Conservation (phyloP, 1,140 invertebrate genomes). For the Nautilus pompilius region DNA sequence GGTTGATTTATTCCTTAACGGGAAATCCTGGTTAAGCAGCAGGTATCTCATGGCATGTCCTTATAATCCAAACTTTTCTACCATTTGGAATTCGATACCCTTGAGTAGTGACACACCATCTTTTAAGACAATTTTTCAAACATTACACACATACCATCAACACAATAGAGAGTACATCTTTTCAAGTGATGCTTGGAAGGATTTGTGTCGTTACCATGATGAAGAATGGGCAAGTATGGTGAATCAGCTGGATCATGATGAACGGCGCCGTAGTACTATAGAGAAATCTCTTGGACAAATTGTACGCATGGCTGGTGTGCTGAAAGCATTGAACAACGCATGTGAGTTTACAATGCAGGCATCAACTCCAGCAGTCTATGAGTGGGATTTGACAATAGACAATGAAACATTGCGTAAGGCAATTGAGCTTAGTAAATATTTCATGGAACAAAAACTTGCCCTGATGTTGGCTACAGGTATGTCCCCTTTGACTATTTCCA, state of each 20-base stretch:
- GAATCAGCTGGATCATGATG: slow-evolving; percentile 21
- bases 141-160: slow-evolving; percentile 10
- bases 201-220: slow-evolving; percentile 20
- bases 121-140: slow-evolving; percentile 10
- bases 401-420: slow-evolving; percentile 10
- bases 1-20: slow-evolving; percentile 16
- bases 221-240: slow-evolving; percentile 25
- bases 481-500: no score
- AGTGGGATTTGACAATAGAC: slow-evolving; percentile 19
- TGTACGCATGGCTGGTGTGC: slow-evolving; percentile 19
- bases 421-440: slow-evolving; percentile 25
- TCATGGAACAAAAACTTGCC: slow-evolving; percentile 28
- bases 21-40: slow-evolving; percentile 14
- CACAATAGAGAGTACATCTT: slow-evolving; percentile 17
- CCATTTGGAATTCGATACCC: slow-evolving; percentile 1
- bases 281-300: slow-evolving; percentile 27
- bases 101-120: slow-evolving; percentile 2
- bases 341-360: slow-evolving; percentile 6
- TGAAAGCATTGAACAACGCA: slow-evolving; percentile 19
- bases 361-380: neutral
- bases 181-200: slow-evolving; percentile 17
- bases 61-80: slow-evolving; percentile 3
- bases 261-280: slow-evolving; percentile 16
- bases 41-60: slow-evolving; percentile 23
- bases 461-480: slow-evolving; percentile 26